These are phyloP conservation scores for Coenobita brevimanus DNA, from an alignment of 1,140 invertebrate species.

Conservation along the genomic window DNA sequence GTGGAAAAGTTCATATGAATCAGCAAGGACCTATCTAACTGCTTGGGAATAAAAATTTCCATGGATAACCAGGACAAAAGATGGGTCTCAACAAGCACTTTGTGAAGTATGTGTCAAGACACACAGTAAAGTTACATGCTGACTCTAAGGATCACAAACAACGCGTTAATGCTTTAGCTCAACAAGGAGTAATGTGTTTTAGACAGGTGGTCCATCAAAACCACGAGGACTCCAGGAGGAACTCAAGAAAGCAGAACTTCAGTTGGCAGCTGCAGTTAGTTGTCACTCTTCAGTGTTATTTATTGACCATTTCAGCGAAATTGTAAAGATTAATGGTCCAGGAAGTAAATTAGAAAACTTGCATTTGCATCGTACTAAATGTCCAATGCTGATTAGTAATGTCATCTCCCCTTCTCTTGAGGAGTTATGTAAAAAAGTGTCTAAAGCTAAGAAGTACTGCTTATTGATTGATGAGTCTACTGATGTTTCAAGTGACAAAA, in stretches of 20 bases:
- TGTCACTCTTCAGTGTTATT: conserved; percentile 28
- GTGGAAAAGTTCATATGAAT: conserved; percentile 28
- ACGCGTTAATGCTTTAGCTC: conserved; percentile 32
- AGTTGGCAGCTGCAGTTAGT: conserved; percentile 31
- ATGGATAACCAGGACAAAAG: conserved; percentile 35
- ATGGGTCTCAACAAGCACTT: conserved; percentile 28
- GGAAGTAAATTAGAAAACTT: conserved; percentile 44
- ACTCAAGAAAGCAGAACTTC: conserved; percentile 44
- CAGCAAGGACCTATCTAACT: conserved; percentile 5
- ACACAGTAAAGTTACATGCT: conserved; percentile 23
- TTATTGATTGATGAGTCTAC: conserved; percentile 32
- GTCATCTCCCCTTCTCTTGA: conserved; percentile 39
- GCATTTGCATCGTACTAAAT: conserved; percentile 31
- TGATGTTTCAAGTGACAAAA: conserved; percentile 44
- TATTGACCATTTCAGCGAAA: conserved; percentile 37
- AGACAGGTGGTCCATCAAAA: conserved; percentile 31
- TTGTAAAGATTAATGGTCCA: conserved; percentile 30
- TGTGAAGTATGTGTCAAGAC: conserved; percentile 42
- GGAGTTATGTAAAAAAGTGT: conserved; percentile 26
- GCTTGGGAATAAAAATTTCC: conserved; percentile 32
- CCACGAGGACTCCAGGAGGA: neutral
- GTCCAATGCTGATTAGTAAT: conserved; percentile 40
- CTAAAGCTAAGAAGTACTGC: conserved; percentile 33
- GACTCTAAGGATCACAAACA: conserved; percentile 40
- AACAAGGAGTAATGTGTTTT: conserved; percentile 23